These are phyloP conservation scores for Loris lydekkerianus DNA, from an alignment of 2,797 vertebrate species.

Conservation along the genomic window DNA sequence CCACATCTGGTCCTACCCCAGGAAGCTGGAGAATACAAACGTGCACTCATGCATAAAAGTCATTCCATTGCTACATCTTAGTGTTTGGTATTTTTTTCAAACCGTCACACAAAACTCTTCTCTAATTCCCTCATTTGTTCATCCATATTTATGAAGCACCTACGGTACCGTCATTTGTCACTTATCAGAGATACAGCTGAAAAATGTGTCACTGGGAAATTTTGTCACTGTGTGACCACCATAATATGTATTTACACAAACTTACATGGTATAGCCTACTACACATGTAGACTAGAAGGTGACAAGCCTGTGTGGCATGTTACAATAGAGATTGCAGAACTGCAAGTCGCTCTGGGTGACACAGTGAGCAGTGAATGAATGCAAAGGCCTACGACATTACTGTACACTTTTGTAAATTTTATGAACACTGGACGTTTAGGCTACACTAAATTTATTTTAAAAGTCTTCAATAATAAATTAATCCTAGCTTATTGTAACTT, in stretches of 20 bases:
- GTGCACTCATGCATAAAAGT: not conserved
- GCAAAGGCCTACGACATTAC: not conserved
- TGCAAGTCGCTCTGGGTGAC: not conserved
- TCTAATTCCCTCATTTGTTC: not conserved
- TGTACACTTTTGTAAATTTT: not conserved
- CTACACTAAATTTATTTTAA: not conserved
- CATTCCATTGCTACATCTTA: not conserved
- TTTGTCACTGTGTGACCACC: not conserved
- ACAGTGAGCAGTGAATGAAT: not conserved
- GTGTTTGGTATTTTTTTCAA: not conserved
- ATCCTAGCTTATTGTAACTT: not conserved
- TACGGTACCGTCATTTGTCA: not conserved
- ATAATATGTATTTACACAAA: not conserved
- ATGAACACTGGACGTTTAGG: not conserved
- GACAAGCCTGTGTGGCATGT: not conserved
- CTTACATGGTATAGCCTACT: not conserved
- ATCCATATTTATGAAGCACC: not conserved
- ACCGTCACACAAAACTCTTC: not conserved
- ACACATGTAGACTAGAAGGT: not conserved
- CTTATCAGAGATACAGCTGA: not conserved
- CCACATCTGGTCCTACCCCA: not conserved
- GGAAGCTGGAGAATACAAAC: not conserved
- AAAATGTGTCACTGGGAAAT: not conserved
- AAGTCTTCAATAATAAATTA: not conserved
- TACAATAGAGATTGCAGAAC: not conserved